Base-by-base conservation (phyloP, 2,888 invertebrate species). In the Meteorus cinctellus region DNA sequence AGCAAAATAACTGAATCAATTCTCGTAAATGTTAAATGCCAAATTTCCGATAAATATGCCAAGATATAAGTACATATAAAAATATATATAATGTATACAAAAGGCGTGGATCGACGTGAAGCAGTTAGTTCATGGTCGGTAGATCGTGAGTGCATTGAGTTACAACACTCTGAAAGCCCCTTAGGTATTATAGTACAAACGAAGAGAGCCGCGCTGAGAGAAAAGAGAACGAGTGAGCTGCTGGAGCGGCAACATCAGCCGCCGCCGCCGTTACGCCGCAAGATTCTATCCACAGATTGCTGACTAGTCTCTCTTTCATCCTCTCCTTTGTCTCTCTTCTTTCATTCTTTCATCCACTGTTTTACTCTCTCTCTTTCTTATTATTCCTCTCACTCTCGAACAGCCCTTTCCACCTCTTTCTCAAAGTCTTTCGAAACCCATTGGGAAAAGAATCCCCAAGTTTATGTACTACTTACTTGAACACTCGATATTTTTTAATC, bases 111-210 rank as follows among this genome's bases (percentile, higher is more conserved):
- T 76, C 69, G 72, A 63, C 74, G 73, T 79, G 74, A 51, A 65
- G 79, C 77, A 81, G 81, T 82, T 79, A 78, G 78, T 82, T 83
- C 81, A 80, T 80, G 81, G 80, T 84, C 80, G 79, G 77, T 78
- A 82, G 80, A 77, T 82, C 82, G 81, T 70, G 79, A 78, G 81
- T 76, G 77, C 82, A 81, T 82, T 82, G 84, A 84, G 80, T 84
- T 84, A 82, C 82, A 83, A 82, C 81, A 76, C 77, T 60, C 36
- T 19, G 16, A 34, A 67, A 45, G 51, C 51, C 29, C 70, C 67
- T 12, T 59, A 70, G 70, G 70, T 70, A 71, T 76, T 70, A 74
- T 48, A 59, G 73, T 74, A 67, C 74, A 73, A 60, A 74, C 75
- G 78, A 75, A 66, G 34, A 55, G 62, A 73, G 66, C 48, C 48